Percentiles rank a stretch among this genome's conserved stretches.
phyloP scores from a whole-genome alignment of 1,140 invertebrate species.

The Rhyzopertha dominica region DNA sequence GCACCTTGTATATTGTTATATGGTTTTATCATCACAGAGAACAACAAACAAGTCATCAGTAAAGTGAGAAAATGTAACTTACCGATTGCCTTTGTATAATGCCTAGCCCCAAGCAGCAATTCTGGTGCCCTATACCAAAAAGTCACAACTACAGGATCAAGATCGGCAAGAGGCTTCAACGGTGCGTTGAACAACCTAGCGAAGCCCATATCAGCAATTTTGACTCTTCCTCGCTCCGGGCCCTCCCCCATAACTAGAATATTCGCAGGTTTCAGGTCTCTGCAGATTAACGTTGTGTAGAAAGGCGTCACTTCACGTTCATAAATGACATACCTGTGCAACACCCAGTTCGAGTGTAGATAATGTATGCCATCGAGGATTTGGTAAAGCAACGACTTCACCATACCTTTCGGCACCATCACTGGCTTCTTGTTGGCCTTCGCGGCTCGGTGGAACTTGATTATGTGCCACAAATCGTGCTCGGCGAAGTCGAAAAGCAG shows the following conservation, averaged over 20 bases:
- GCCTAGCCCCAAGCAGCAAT: conserved; percentile 89
- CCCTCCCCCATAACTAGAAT: conserved; percentile 99
- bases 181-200: conserved; percentile 98
- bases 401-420: conserved; percentile 95
- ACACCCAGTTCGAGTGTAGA: conserved; percentile 98
- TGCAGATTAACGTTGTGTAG: too few species aligned
- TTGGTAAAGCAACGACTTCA: conserved; percentile 97
- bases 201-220: conserved; percentile 99
- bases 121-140: conserved; percentile 99
- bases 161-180: conserved; percentile 92
- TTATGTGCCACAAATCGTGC: conserved; percentile 99
- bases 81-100: conserved; percentile 99
- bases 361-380: conserved; percentile 99
- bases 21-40: too few species aligned
- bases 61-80: conserved; percentile 28
- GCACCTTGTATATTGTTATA: too few species aligned
- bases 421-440: conserved; percentile 97
- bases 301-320: too few species aligned
- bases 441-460: conserved; percentile 97
- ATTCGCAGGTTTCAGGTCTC: conserved; percentile 99
- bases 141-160: conserved; percentile 99
- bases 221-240: conserved; percentile 91
- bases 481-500: conserved; percentile 98
- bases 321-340: too few species aligned
- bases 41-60: too few species aligned